Conservation (phyloP, 1,140 invertebrate species). For the Cyphomyrmex costatus region DNA sequence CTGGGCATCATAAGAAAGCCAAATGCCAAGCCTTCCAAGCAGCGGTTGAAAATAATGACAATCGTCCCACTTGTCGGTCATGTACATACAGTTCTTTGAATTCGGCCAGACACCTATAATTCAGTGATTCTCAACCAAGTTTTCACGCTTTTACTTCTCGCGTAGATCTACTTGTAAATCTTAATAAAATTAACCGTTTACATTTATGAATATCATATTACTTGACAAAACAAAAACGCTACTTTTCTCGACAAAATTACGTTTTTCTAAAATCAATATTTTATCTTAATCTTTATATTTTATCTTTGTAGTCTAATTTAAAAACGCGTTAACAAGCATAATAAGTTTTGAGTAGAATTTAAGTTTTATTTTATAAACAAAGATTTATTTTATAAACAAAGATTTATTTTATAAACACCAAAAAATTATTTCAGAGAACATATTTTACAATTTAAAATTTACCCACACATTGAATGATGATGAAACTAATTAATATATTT, state of each 20-base stretch:
- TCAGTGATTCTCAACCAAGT: background rate
- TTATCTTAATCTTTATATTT: background rate
- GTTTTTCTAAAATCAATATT: background rate
- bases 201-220: background rate
- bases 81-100: slow-evolving; percentile 3
- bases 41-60: slow-evolving; percentile 7
- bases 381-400: background rate
- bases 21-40: background rate
- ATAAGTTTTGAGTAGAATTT: too few relatives aligned
- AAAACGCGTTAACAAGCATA: too few relatives aligned
- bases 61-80: slow-evolving; percentile 38
- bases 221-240: background rate
- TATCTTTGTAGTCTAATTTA: background rate
- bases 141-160: background rate
- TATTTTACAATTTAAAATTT: background rate
- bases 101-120: background rate
- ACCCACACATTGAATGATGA: background rate
- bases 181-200: background rate
- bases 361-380: background rate
- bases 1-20: slow-evolving; percentile 50
- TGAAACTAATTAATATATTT: background rate
- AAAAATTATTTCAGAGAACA: slow-evolving; percentile 11
- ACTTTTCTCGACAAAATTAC: background rate
- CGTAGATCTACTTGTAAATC: background rate
- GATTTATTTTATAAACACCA: background rate